Evolutionary conservation across 1,140 invertebrate species (phyloP).

Genomic region (Fopius arisanus): DNA sequence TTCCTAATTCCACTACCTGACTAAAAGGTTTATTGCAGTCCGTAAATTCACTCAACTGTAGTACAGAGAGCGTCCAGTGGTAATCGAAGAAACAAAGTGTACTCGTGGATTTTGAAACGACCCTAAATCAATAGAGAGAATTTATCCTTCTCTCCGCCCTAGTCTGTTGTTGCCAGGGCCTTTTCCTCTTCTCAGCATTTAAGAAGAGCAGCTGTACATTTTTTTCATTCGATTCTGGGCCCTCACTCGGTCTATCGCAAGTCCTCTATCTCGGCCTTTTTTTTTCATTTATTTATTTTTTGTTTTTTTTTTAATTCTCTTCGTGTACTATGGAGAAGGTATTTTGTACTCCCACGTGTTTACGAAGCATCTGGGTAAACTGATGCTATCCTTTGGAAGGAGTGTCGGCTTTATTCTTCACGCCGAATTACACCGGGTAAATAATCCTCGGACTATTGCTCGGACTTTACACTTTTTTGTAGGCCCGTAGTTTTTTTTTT

Average conservation of each 20-base stretch:
- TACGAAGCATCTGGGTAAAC: conserved; percentile 15
- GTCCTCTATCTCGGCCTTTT: conserved; percentile 4
- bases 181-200: conserved; percentile 14
- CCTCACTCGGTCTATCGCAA: conserved; percentile 15
- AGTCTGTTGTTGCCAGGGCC: neutral
- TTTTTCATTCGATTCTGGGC: neutral
- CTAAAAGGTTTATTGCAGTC: neutral
- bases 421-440: conserved; percentile 33
- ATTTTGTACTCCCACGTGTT: conserved; percentile 11
- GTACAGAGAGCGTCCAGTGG: neutral
- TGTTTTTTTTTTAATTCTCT: conserved; percentile 4
- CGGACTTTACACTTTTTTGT: neutral
- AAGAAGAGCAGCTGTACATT: conserved; percentile 33
- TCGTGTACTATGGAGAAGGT: neutral
- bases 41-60: neutral
- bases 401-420: conserved; percentile 6
- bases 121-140: conserved; percentile 36
- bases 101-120: conserved; percentile 22
- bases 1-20: neutral
- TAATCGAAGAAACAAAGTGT: conserved; percentile 24
- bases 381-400: neutral
- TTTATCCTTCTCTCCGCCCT: neutral
- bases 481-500: conserved; percentile 1
- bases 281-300: no score
- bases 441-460: conserved; percentile 13